Base-by-base conservation (phyloP, 92 coral and sea anemone genomes). In the Scolanthus callimorphus region DNA sequence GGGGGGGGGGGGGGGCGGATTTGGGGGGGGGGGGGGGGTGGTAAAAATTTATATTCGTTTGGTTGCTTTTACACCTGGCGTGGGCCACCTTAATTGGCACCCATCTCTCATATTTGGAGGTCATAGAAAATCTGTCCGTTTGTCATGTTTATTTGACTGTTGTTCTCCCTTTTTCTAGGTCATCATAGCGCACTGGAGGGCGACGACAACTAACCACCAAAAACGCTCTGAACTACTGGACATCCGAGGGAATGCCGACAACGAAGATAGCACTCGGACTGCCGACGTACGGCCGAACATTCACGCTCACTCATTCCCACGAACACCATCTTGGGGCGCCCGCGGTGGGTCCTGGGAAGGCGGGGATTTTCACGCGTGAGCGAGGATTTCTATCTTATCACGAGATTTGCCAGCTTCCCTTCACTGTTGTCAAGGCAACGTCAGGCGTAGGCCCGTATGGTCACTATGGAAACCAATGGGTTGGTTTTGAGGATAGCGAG, bases 101-200 rank as follows among this genome's bases (percentile, higher is more conserved):
- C n/a, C n/a, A n/a, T n/a, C n/a, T n/a, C n/a, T n/a, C n/a, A n/a
- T n/a, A n/a, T n/a, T n/a, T n/a, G n/a, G n/a, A n/a, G n/a, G n/a
- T n/a, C n/a, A n/a, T n/a, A n/a, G n/a, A n/a, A n/a, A n/a, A n/a
- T n/a, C n/a, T n/a, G n/a, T n/a, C n/a, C n/a, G n/a, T n/a, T n/a
- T n/a, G n/a, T n/a, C n/a, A n/a, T n/a, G n/a, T n/a, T n/a, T n/a
- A n/a, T n/a, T n/a, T n/a, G n/a, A n/a, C n/a, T n/a, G n/a, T n/a
- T n/a, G n/a, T n/a, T n/a, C n/a, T n/a, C n/a, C n/a, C n/a, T n/a
- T n/a, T n/a, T n/a, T 19, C 51, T 79, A 12, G 88, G 94, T 0
- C 94, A 85, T 44, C 88, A 85, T 46, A 76, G 87, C 15, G 94
- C 94, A 31, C 64, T 85, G 58, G 66, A 31, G 39, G 90, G 82